These are phyloP conservation scores for Drosophila asahinai DNA, from an alignment of 1,140 invertebrate species.

Conservation along the genomic window DNA sequence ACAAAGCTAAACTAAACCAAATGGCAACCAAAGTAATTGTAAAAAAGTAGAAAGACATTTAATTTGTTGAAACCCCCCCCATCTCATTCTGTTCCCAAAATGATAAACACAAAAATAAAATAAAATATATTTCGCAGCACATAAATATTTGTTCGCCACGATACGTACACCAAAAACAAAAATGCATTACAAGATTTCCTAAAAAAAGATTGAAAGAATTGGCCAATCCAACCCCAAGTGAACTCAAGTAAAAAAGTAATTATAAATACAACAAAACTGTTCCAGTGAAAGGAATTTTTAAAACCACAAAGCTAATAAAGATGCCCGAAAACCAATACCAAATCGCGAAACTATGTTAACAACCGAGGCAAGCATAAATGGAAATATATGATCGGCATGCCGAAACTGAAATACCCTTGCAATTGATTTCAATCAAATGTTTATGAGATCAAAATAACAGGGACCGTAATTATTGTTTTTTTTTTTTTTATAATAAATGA, in stretches of 20 bases:
- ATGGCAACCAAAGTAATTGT: constrained; percentile 47
- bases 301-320: constrained; percentile 38
- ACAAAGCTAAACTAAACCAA: constrained; percentile 36
- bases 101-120: constrained; percentile 14
- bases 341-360: constrained; percentile 43
- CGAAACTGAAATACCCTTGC: constrained; percentile 45
- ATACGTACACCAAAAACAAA: constrained; percentile 35
- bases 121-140: constrained; percentile 65
- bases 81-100: constrained; percentile 15
- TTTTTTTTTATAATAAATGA: no score
- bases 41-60: constrained; percentile 47
- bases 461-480: neutral
- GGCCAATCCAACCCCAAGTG: constrained; percentile 46
- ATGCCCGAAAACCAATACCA: constrained; percentile 21
- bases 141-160: constrained; percentile 60
- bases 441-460: neutral
- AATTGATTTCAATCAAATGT: constrained; percentile 7
- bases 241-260: constrained; percentile 40
- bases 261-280: constrained; percentile 57
- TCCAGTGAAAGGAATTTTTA: constrained; percentile 74
- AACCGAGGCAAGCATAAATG: constrained; percentile 24
- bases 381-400: constrained; percentile 26
- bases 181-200: constrained; percentile 58
- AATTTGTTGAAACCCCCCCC: constrained; percentile 52
- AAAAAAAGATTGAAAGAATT: constrained; percentile 53